These are phyloP conservation scores for Pocillopora verrucosa DNA, from an alignment of 64 coral and sea anemone genomes.

Conservation along the genomic window DNA sequence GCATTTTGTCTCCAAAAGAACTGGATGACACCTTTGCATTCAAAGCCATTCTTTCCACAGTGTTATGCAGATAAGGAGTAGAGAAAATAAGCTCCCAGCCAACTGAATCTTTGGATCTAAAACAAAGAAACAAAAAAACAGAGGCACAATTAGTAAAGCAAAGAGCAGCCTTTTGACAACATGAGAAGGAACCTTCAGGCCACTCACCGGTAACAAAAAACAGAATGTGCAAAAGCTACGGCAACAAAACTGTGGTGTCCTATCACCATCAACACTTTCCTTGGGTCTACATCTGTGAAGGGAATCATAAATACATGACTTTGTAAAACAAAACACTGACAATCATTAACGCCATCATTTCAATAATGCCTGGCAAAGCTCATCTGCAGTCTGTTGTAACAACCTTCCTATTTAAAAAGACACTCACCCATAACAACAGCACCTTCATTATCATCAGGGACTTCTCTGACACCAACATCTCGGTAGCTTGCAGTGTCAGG, in stretches of 20 bases:
- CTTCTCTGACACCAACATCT: neutral
- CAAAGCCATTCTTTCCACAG: slow-evolving; percentile 88
- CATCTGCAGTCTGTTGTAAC: no score
- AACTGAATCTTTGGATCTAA: slow-evolving; percentile 85
- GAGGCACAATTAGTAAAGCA: neutral
- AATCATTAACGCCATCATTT: no score
- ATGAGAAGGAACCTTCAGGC: neutral
- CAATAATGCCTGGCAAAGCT: no score
- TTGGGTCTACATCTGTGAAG: slow-evolving; percentile 76
- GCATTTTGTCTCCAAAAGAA: slow-evolving; percentile 87
- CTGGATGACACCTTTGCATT: slow-evolving; percentile 90
- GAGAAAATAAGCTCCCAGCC: slow-evolving; percentile 88
- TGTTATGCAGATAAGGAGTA: slow-evolving; percentile 80
- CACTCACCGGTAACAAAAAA: slow-evolving; percentile 91
- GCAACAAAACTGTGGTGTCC: slow-evolving; percentile 91
- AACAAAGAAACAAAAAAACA: neutral
- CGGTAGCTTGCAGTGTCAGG: neutral
- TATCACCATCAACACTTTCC: slow-evolving; percentile 83
- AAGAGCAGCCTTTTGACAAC: neutral
- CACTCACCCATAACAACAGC: slow-evolving; percentile 5
- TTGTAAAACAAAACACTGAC: neutral
- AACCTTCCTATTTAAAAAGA: no score
- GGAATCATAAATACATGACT: neutral
- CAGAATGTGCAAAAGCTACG: slow-evolving; percentile 92
- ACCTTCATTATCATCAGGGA: neutral